Percentiles rank a stretch among this genome's conserved stretches.
phyloP scores from a whole-genome alignment of 2,888 invertebrate species.

The Loripinus fragilis region DNA sequence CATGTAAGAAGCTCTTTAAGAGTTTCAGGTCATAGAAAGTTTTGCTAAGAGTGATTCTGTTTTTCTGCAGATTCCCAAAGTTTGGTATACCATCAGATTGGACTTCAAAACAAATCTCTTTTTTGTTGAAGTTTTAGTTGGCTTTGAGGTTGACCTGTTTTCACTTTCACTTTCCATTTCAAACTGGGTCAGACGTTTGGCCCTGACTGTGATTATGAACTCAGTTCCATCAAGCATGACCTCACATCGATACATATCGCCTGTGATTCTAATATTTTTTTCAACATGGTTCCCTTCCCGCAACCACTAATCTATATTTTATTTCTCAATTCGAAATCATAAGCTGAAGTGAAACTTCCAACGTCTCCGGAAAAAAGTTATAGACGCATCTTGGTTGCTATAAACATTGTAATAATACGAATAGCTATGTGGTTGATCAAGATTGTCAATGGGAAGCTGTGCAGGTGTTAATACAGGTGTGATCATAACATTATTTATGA shows the following conservation, averaged over 20 bases:
- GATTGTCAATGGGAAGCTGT: too few species aligned
- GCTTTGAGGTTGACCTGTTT: not conserved
- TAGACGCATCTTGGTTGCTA: not conserved
- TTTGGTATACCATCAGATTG: not conserved
- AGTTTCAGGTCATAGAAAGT: not conserved
- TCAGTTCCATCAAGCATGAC: not conserved
- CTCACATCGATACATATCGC: not conserved
- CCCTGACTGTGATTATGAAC: not conserved
- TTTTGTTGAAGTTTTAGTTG: not conserved
- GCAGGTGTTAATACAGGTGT: too few species aligned
- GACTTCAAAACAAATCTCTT: not conserved
- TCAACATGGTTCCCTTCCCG: not conserved
- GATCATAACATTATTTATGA: too few species aligned
- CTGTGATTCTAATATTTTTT: not conserved
- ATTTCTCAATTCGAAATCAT: not conserved
- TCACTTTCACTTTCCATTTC: conserved; percentile 10
- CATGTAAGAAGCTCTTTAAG: not conserved
- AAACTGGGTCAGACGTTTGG: not conserved
- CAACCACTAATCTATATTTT: not conserved
- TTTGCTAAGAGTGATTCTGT: conserved; percentile 3
- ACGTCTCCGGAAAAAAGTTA: not conserved
- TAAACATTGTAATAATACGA: too few species aligned
- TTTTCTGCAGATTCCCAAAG: not conserved
- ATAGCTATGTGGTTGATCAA: too few species aligned
- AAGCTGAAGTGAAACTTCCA: too few species aligned